These are phyloP conservation scores for Graphium colonna DNA, from an alignment of 2,888 invertebrate species.

Conservation along the genomic window DNA sequence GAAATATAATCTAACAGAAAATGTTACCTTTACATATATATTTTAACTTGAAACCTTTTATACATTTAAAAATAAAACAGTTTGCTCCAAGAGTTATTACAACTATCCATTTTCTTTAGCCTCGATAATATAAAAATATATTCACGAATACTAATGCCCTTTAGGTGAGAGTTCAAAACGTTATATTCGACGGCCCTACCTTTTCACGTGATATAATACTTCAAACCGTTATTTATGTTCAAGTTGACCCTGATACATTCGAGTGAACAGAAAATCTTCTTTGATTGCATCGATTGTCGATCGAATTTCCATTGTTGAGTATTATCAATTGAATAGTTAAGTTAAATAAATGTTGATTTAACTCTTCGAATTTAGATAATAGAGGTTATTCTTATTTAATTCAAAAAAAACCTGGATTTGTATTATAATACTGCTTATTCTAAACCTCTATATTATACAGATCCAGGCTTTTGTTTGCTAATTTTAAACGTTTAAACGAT, in stretches of 20 bases:
- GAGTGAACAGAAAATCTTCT: slow-evolving; percentile 5
- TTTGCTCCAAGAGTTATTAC: slow-evolving; percentile 3
- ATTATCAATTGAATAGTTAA: slow-evolving; percentile 4
- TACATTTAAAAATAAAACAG: neutral
- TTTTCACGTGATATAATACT: slow-evolving; percentile 17
- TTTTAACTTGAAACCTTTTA: neutral
- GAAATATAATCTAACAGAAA: too few species aligned
- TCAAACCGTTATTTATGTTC: slow-evolving; percentile 18
- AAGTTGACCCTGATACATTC: slow-evolving; percentile 4
- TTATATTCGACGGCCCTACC: slow-evolving; percentile 10
- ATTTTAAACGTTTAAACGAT: too few species aligned
- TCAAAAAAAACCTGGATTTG: too few species aligned
- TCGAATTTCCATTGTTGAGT: slow-evolving; percentile 8
- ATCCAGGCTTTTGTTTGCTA: too few species aligned
- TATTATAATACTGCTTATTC: too few species aligned
- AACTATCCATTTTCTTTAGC: slow-evolving; percentile 8
- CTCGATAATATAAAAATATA: slow-evolving; percentile 10
- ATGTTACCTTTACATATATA: neutral
- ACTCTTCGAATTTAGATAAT: too few species aligned
- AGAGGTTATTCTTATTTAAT: too few species aligned
- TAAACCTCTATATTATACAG: too few species aligned
- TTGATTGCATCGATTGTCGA: slow-evolving; percentile 14
- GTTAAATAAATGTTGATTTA: neutral
- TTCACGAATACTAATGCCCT: slow-evolving; percentile 13
- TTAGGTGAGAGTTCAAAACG: slow-evolving; percentile 20